These are phyloP conservation scores for Venturia canescens DNA, from an alignment of 1,140 invertebrate genomes.

Conservation along the genomic window DNA sequence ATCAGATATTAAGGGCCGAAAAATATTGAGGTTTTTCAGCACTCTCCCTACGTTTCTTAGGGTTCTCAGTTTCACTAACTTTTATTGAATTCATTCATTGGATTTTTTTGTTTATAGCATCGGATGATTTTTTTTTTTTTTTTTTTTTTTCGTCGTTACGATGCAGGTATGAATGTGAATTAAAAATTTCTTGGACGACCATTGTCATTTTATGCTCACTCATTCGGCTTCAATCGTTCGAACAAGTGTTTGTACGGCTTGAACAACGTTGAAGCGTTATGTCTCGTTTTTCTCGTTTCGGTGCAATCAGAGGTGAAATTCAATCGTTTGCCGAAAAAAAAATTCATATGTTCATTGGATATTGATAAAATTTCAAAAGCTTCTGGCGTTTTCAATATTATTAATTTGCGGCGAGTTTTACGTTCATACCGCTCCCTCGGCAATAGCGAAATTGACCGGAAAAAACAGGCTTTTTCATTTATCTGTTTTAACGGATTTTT, in stretches of 20 bases:
- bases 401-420: constrained; percentile 21
- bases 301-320: neutral
- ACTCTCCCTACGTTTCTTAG: too few species aligned
- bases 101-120: too few species aligned
- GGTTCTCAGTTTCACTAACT: too few species aligned
- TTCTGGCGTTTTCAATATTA: constrained; percentile 24
- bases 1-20: too few species aligned
- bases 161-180: neutral
- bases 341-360: neutral
- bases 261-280: neutral
- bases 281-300: neutral
- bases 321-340: neutral
- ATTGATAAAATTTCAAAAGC: neutral
- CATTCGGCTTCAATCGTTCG: neutral
- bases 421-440: neutral
- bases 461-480: neutral
- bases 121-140: too few species aligned
- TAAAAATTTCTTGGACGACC: neutral
- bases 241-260: neutral
- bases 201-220: neutral
- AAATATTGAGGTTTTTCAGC: too few species aligned
- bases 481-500: neutral
- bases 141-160: neutral
- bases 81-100: too few species aligned
- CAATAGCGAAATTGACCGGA: neutral